phyloP scores from a whole-genome alignment of 2,113 vertebrate genomes.

The Dromaius novaehollandiae region DNA sequence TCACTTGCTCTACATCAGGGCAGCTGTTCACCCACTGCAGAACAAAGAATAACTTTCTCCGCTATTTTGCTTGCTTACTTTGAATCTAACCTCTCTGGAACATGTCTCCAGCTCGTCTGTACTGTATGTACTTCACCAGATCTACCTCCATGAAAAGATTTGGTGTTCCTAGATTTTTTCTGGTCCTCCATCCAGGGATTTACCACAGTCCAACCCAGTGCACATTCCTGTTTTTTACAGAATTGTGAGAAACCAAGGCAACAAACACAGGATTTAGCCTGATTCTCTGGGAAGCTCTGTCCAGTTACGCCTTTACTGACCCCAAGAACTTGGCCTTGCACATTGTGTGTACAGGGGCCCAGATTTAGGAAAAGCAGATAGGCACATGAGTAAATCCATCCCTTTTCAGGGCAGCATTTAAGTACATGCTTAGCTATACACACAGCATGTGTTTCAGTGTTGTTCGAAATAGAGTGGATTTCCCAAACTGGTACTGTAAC shows the following conservation, averaged over 20 bases:
- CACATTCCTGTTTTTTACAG: not conserved
- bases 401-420: not conserved
- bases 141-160: not conserved
- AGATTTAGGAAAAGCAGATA: not conserved
- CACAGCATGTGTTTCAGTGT: accelerated
- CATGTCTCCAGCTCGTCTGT: not conserved
- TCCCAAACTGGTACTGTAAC: not conserved
- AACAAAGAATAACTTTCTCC: not conserved
- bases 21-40: not conserved
- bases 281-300: not conserved
- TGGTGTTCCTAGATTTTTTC: not conserved
- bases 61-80: not conserved
- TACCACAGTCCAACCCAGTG: not conserved
- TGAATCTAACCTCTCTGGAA: not conserved
- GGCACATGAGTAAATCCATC: not conserved
- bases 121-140: not conserved
- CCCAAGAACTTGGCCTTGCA: not conserved
- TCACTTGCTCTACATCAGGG: not conserved
- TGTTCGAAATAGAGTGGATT: not conserved
- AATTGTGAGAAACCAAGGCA: not conserved
- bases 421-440: not conserved
- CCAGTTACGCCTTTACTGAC: accelerated
- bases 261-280: not conserved
- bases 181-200: not conserved
- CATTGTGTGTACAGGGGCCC: not conserved